These are phyloP conservation scores for Abrostola tripartita DNA, from an alignment of 2,888 invertebrate genomes.

Conservation along the genomic window DNA sequence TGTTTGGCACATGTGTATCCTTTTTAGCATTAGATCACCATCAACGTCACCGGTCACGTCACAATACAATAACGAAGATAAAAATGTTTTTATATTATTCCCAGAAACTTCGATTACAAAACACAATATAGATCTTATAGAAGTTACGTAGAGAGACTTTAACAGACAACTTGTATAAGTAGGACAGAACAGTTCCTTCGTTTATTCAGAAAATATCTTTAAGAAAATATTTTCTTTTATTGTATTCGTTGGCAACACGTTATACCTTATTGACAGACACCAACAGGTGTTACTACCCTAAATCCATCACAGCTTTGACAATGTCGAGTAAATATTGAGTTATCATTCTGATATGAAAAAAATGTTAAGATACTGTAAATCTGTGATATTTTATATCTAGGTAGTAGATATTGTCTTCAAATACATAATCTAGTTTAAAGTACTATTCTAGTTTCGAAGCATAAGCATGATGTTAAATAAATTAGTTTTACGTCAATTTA, in stretches of 20 bases:
- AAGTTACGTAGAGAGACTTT: slow-evolving; percentile 13
- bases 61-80: no score
- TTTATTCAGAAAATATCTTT: slow-evolving; percentile 21
- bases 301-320: slow-evolving; percentile 59
- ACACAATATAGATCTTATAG: not conserved
- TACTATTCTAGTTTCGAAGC: no score
- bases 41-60: no score
- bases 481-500: no score
- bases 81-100: no score
- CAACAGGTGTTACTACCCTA: slow-evolving; percentile 63
- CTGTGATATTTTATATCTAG: slow-evolving; percentile 27
- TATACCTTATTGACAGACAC: slow-evolving; percentile 53
- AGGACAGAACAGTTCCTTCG: slow-evolving; percentile 4
- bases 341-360: slow-evolving; percentile 48
- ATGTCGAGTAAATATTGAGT: slow-evolving; percentile 54
- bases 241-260: slow-evolving; percentile 42
- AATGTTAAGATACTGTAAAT: slow-evolving; percentile 31
- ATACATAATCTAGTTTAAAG: not conserved
- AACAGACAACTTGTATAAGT: slow-evolving; percentile 25
- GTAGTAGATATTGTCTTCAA: not conserved
- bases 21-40: no score
- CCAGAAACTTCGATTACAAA: not conserved
- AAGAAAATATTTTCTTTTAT: slow-evolving; percentile 45
- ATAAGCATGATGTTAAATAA: no score
- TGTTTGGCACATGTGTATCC: no score